Evolutionary conservation across 1,140 invertebrate species (phyloP).

Genomic region (Drosophila suzukii): DNA sequence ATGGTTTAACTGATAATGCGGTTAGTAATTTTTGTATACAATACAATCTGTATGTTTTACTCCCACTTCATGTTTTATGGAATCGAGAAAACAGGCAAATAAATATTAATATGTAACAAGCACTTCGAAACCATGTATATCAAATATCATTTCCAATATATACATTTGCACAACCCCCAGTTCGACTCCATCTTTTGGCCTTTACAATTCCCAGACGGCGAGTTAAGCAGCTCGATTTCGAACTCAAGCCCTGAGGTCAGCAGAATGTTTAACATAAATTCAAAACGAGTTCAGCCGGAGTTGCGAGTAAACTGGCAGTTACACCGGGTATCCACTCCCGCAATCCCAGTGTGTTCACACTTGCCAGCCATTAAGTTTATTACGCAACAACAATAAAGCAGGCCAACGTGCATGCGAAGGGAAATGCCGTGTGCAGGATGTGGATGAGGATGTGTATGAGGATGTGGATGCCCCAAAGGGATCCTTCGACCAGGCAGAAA

Average conservation of each 20-base stretch:
- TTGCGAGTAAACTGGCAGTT: conserved; percentile 8
- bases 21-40: background rate
- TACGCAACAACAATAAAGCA: conserved; percentile 80
- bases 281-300: conserved; percentile 44
- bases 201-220: conserved; percentile 58
- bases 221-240: conserved; percentile 64
- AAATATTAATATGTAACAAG: background rate
- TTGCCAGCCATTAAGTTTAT: conserved; percentile 81
- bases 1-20: background rate
- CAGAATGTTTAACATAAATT: conserved; percentile 77
- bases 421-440: conserved; percentile 60
- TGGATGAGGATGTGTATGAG: conserved; percentile 11
- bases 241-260: conserved; percentile 45
- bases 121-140: background rate
- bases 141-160: background rate
- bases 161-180: background rate
- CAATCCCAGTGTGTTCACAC: conserved; percentile 66
- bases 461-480: conserved; percentile 63
- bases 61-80: background rate
- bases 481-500: conserved; percentile 65
- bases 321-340: conserved; percentile 11
- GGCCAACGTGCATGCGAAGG: conserved; percentile 55
- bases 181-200: conserved; percentile 50
- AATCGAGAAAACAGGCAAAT: background rate
- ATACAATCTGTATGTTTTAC: no score